Percentiles rank a stretch among this genome's conserved stretches.
These are phyloP conservation scores for Mesochorus sp. DNA, from an alignment of 2,888 invertebrate species.

Conservation along the genomic window DNA sequence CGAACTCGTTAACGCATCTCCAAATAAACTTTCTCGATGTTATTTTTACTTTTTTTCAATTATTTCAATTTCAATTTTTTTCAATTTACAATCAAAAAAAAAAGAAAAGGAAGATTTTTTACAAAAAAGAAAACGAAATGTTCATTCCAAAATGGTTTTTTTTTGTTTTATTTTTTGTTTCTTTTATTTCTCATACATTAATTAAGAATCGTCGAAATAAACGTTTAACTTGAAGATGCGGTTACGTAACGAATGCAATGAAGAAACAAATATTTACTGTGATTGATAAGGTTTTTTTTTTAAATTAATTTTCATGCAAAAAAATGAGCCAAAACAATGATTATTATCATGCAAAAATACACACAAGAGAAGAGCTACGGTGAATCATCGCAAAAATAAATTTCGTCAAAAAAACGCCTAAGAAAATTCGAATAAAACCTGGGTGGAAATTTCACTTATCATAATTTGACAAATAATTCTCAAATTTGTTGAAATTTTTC, in stretches of 20 bases:
- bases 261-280: slow-evolving; percentile 18
- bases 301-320: slow-evolving; percentile 15
- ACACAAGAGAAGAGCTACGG: not conserved
- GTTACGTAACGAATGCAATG: no score
- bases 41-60: not conserved
- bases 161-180: no score
- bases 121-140: no score
- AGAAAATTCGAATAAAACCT: not conserved
- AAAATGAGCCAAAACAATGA: slow-evolving; percentile 32
- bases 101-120: slow-evolving; percentile 1
- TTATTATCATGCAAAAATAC: slow-evolving; percentile 33
- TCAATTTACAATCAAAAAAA: no score
- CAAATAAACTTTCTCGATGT: slow-evolving; percentile 27
- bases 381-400: slow-evolving; percentile 5
- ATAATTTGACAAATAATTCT: no score
- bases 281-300: not conserved
- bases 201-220: no score
- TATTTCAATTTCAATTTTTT: no score
- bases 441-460: no score
- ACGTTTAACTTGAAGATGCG: no score
- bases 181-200: no score
- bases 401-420: slow-evolving; percentile 32
- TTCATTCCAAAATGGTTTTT: no score
- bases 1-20: slow-evolving; percentile 63
- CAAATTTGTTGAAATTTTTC: no score